Base-by-base conservation (phyloP, 2,888 invertebrate genomes). In the Oligia strigilis region DNA sequence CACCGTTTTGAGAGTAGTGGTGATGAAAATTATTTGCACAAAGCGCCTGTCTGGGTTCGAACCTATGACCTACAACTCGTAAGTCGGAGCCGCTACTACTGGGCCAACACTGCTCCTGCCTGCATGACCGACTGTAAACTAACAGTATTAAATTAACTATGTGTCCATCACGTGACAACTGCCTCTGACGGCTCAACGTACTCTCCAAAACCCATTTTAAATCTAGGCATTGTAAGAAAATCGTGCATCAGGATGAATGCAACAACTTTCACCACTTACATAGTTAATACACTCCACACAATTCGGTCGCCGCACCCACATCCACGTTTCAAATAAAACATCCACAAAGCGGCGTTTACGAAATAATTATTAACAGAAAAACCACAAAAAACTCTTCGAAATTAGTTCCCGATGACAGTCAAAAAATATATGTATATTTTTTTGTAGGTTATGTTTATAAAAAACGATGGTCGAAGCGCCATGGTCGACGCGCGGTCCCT, bases 381-480 rank as follows among this genome's bases (percentile, higher is more conserved):
- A 95, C 94, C 92, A 96, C 94, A 96, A 96, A 96, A 95, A 96
- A 94, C 94, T 90, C 90, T 92, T 90, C 94, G 94, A 97, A 96
- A 97, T 97, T 96, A 97, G 96, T 97, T 97, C 96, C 95, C 97
- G 97, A 97, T 97, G 97, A 97, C 97, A 97, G 96, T 96, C 94
- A 94, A 96, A 96, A 96, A 96, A 96, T 96, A 95, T 95, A 94
- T 94, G 93, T 95, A 94, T 92, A 92, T 93, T 95, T 95, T 95
- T 95, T 94, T 92, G 87, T 89, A 89, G 87, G 89, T 90, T 89
- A 90, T 87, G 89, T 89, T 85, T 89, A 87, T 91, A 94, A 94
- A 94, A 95, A 93, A 93, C 86, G 91, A 80, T 75, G 84, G 80
- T 71, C 90, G 91, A 92, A 96, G 97, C 96, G 96, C 96, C 97